Conservation (phyloP, 2,888 invertebrate species). For the Platypus cylindrus region DNA sequence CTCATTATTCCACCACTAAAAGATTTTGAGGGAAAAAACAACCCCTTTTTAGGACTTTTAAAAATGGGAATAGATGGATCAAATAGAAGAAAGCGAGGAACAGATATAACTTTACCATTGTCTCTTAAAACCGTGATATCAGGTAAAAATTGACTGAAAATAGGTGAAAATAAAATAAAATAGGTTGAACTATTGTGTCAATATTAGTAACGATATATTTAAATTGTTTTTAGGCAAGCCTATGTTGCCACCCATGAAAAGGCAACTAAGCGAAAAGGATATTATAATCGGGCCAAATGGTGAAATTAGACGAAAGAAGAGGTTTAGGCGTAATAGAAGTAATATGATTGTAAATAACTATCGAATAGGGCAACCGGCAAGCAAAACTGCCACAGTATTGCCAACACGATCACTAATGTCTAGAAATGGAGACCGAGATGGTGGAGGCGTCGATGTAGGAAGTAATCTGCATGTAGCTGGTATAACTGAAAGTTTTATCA, state of each 20-base stretch:
- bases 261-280: constrained; percentile 78
- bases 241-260: constrained; percentile 54
- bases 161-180: too few relatives aligned
- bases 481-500: too few relatives aligned
- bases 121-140: constrained; percentile 54
- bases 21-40: constrained; percentile 79
- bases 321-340: constrained; percentile 34
- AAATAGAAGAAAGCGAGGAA: constrained; percentile 22
- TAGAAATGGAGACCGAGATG: too few relatives aligned
- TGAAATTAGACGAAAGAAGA: constrained; percentile 53
- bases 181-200: too few relatives aligned
- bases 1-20: constrained; percentile 77
- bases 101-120: constrained; percentile 50
- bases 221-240: constrained; percentile 23
- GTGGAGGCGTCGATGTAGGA: too few relatives aligned
- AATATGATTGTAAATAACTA: constrained; percentile 32
- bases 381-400: constrained; percentile 44
- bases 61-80: constrained; percentile 20
- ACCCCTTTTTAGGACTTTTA: constrained; percentile 60
- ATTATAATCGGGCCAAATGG: constrained; percentile 61
- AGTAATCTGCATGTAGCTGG: too few relatives aligned
- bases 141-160: too few relatives aligned
- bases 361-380: constrained; percentile 37
- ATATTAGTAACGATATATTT: background rate
- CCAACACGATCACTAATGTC: constrained; percentile 41